phyloP scores from a whole-genome alignment of 2,797 vertebrate species.

The Propithecus perrieri region DNA sequence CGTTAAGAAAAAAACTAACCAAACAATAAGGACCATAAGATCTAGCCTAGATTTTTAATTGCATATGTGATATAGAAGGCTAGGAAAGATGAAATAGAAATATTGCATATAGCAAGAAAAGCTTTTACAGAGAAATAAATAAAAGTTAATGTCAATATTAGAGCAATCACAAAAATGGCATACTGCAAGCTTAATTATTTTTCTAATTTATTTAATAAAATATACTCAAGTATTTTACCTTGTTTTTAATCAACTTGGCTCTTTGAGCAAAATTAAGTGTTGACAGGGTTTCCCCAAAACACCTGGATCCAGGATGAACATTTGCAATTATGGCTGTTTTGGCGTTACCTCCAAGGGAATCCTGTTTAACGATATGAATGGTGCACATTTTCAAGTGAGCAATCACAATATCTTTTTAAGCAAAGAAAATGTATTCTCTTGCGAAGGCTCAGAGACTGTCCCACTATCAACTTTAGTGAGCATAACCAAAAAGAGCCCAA shows the following conservation, averaged over 20 bases:
- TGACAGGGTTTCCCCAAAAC: constrained; percentile 97
- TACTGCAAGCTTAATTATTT: not conserved
- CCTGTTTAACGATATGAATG: constrained; percentile 85
- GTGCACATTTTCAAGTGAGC: not conserved
- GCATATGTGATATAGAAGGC: not conserved
- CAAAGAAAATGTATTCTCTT: not conserved
- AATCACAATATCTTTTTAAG: not conserved
- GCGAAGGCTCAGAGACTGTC: not conserved
- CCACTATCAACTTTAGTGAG: not conserved
- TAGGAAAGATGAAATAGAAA: not conserved
- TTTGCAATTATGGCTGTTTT: constrained; percentile 98
- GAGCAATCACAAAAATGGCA: not conserved
- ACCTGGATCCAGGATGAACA: constrained; percentile 96
- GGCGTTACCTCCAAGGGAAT: constrained; percentile 98
- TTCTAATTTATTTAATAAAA: constrained; percentile 12
- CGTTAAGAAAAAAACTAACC: not conserved
- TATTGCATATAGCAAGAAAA: not conserved
- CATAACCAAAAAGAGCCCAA: not conserved
- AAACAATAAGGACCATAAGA: not conserved
- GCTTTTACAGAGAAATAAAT: constrained; percentile 7
- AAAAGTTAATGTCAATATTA: not conserved
- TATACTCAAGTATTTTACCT: constrained; percentile 86
- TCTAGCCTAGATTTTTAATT: not conserved
- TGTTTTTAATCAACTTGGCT: constrained; percentile 98
- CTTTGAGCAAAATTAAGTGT: constrained; percentile 97